Base-by-base conservation (phyloP, 2,888 invertebrate genomes). In the Phaedon cochleariae region DNA sequence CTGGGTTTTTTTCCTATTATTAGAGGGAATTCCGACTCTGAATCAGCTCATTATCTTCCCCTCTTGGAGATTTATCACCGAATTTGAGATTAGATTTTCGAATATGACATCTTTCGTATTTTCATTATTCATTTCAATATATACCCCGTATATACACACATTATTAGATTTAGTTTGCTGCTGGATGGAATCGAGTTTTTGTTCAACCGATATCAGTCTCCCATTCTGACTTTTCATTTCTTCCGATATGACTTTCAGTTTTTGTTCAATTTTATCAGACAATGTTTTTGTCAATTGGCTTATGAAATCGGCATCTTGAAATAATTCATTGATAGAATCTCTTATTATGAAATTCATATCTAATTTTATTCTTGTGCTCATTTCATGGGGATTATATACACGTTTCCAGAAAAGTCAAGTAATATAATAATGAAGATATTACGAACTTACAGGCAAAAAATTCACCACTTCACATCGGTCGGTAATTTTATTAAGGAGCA, bases 301-400 rank as follows among this genome's bases (percentile, higher is more conserved):
- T 46, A 46, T 17, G 17, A 46, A 46, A 20, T 48, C 17, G 22
- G 48, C 48, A n/a, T 48, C 48, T 48, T 48, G 48, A 20, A 48
- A 48, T 48, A 48, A 18, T 10, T 46, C 46, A 46, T 46, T 17
- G 1, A 46, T n/a, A 48, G 2, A 48, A 48, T 48, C 20, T 48
- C 20, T n/a, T 20, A 48, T 48, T 48, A 48, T 48, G 20, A 20
- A 20, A 48, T 18, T 48, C 48, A 48, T 48, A 15, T 48, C 20
- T 48, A 48, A 20, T 48, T 48, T 48, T 20, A 20, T 48, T 18
- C 17, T 46, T 46, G 46, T 46, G 17, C 6, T 46, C 46, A 20
- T 18, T 46, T 10, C 20, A 48, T 48, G 2, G 12, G 9, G 26
- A 26, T 20, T 48, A 48, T 17, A 12, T 2, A 5, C 17, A 15